These are phyloP conservation scores for Teleogryllus oceanicus DNA, from an alignment of 2,888 invertebrate genomes.

Conservation along the genomic window DNA sequence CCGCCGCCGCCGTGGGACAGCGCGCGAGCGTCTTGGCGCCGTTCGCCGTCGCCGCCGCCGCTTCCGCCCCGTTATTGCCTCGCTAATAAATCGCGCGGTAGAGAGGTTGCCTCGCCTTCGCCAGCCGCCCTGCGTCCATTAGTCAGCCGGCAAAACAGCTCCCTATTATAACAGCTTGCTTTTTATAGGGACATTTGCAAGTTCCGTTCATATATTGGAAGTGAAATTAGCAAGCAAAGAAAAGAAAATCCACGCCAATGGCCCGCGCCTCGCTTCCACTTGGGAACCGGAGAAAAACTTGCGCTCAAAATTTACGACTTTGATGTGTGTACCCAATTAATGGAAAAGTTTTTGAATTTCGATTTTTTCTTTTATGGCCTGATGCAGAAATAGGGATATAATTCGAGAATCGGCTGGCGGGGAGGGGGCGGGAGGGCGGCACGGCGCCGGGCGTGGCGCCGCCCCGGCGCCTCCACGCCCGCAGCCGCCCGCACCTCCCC, in stretches of 20 bases:
- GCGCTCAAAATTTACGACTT: background rate
- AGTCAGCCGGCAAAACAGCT: constrained; percentile 18
- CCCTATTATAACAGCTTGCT: constrained; percentile 18
- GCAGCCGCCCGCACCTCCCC: background rate
- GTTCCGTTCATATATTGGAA: constrained; percentile 18
- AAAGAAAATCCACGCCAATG: background rate
- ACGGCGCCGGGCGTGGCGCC: background rate
- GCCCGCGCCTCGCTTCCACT: background rate
- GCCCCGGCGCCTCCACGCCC: background rate
- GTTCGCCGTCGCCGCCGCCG: background rate
- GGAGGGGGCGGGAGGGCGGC: background rate
- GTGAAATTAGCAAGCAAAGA: constrained; percentile 18
- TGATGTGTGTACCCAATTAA: constrained; percentile 18
- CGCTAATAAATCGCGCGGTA: background rate
- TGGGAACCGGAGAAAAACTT: constrained; percentile 3
- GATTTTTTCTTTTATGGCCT: constrained; percentile 18
- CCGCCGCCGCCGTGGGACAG: too few relatives aligned
- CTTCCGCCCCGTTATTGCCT: constrained; percentile 18
- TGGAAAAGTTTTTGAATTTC: constrained; percentile 18
- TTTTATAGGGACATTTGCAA: constrained; percentile 18
- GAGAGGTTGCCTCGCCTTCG: background rate
- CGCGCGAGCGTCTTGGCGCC: background rate
- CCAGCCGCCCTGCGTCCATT: constrained; percentile 18
- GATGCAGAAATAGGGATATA: constrained; percentile 10
- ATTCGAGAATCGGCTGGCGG: constrained; percentile 18